Evolutionary conservation across 1,140 invertebrate genomes (phyloP), one percentile per base, ranked within the genome.

Genomic region (Scaptomyza montana): DNA sequence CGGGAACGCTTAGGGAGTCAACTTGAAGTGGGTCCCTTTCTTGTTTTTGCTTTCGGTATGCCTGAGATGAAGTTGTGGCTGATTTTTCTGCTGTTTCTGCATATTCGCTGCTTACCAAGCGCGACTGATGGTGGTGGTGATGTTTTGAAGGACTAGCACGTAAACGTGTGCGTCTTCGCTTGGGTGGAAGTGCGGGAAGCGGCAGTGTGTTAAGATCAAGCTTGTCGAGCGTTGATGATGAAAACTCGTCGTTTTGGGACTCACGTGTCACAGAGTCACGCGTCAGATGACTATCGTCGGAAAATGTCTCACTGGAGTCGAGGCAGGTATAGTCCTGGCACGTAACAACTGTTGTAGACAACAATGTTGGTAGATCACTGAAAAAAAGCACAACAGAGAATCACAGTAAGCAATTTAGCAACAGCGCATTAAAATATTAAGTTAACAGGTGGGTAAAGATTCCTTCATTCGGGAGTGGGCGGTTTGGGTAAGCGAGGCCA

Each of bases 201-300:
- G 91, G 91, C 21, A 92, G 65, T 4, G 76, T 89, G 77, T 72
- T 89, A 1, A 92, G 76, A 78, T 92, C 91, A 51, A 92, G 77
- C 67, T 91, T 92, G 56, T 92, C 91, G 1, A 72, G 71, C 0
- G 89, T 91, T 16, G 90, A 92, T 2, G 90, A 86, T 9, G 90
- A 91, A 8, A 91, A 62, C 45, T 90, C 89, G 67, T 91, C 90
- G 73, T 91, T 91, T 51, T 90, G 89, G 2, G 90, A 90, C 51
- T 91, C 89, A n/a, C 85, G 74, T 2, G 87, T 91, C 4, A 91
- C 69, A 5, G 90, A 92, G 33, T 91, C 90, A 10, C 79, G 81
- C n/a, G 90, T 91, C 56, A 92, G 69, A 57, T 90, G 90, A 65
- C 90, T 91, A 49, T 92, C 90, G 66, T 91, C 90, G 50, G 90